Conservation (phyloP, 1,140 invertebrate species). For the Penaeus vannamei region DNA sequence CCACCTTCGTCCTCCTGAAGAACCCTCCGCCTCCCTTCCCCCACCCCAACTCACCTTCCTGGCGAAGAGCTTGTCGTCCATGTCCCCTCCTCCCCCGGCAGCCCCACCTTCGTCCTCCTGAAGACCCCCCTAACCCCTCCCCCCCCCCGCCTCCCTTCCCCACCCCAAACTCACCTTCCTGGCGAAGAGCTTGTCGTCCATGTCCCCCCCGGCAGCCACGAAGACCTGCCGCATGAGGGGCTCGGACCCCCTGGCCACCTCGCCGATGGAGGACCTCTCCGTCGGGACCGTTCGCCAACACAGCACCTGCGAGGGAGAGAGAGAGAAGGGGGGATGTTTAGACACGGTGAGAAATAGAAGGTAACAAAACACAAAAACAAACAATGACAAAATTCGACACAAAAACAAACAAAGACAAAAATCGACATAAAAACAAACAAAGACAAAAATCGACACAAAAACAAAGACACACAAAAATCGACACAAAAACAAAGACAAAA, state of each 20-base stretch:
- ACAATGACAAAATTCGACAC: too few relatives aligned
- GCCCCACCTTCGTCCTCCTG: too few relatives aligned
- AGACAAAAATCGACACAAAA: too few relatives aligned
- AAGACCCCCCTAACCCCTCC: too few relatives aligned
- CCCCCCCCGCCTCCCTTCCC: background rate
- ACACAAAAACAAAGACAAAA: too few relatives aligned
- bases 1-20: too few relatives aligned
- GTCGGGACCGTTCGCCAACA: slow-evolving; percentile 94
- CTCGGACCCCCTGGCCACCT: slow-evolving; percentile 92
- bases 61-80: slow-evolving; percentile 53
- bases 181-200: slow-evolving; percentile 53
- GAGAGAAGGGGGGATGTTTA: slow-evolving; percentile 38
- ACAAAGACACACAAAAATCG: too few relatives aligned
- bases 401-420: too few relatives aligned
- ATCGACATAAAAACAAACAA: too few relatives aligned
- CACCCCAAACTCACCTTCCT: slow-evolving; percentile 38
- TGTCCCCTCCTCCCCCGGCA: too few relatives aligned
- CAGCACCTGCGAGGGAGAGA: slow-evolving; percentile 77
- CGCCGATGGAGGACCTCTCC: slow-evolving; percentile 87
- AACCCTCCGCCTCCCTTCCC: background rate
- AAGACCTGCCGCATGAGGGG: slow-evolving; percentile 97
- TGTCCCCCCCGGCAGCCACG: slow-evolving; percentile 74
- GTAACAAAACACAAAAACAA: background rate
- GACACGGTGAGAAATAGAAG: background rate
- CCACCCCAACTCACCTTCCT: slow-evolving; percentile 40